Base-by-base conservation (phyloP, 2,888 invertebrate species). In the Achlya flavicornis region DNA sequence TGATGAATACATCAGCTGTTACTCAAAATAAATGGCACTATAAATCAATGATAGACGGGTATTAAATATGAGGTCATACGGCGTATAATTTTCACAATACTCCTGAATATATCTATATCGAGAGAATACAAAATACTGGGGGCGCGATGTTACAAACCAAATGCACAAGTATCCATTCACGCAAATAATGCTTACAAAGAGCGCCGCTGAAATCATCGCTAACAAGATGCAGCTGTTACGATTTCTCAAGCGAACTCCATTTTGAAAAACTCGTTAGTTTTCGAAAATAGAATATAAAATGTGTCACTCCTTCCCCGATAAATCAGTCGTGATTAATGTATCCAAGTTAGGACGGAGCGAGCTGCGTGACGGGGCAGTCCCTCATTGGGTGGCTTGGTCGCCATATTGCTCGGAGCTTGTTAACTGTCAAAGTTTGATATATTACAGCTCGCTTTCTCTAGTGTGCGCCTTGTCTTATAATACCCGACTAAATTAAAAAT, bases 271-370 rank as follows among this genome's bases (percentile, higher is more conserved):
- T 87, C 87, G 83, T 84, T 85, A 84, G 88, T 89, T 92, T 92
- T 91, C 92, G 87, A 92, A 92, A 93, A 93, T 93, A 93, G 93
- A 92, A 90, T 90, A 92, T 92, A 91, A 92, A 92, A 91, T 91
- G 89, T 93, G 93, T 93, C 93, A 93, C 92, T 92, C 92, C 90
- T 93, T 90, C 89, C 83, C 78, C 84, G 85, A 92, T 93, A 93
- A 92, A 93, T 93, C 93, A 91, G 85, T 73, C 80, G 89, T 92
- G 93, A 93, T 93, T 89, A 92, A 93, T 92, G 93, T 87, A 80
- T 79, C 83, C 83, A 84, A 89, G 87, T 87, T 84, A 86, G 87
- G 84, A 82, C 89, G 88, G 83, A 85, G 81, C 87, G 86, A 81
- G 77, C 84, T 79, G 88, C 88, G 91, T 92, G 92, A 93, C 93